Conservation (phyloP, 2,797 vertebrate genomes). For the Sebastes paucispinis region DNA sequence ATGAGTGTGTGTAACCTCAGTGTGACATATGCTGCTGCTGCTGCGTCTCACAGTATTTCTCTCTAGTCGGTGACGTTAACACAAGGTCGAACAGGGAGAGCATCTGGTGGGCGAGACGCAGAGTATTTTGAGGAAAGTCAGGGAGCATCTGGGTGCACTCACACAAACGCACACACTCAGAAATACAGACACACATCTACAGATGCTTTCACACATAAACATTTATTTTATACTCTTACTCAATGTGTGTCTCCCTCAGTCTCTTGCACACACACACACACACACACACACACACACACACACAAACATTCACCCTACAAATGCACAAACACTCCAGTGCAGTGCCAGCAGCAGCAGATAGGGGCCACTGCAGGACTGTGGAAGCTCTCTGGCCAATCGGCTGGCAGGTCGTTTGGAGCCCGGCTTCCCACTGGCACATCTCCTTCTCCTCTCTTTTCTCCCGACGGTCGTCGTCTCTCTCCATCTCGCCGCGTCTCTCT, state of each 20-base stretch:
- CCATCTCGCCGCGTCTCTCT: slow-evolving; percentile 60
- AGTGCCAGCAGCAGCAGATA: slow-evolving; percentile 62
- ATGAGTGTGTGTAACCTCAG: slow-evolving; percentile 39
- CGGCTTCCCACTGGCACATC: slow-evolving; percentile 76
- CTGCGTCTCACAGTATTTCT: slow-evolving; percentile 52
- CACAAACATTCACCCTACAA: slow-evolving; percentile 1
- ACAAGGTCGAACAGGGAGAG: slow-evolving; percentile 78
- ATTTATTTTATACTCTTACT: slow-evolving; percentile 34
- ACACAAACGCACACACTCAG: slow-evolving; percentile 37
- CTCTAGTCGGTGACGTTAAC: slow-evolving; percentile 65
- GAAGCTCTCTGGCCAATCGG: slow-evolving; percentile 68
- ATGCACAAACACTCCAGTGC: slow-evolving; percentile 41
- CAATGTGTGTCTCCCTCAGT: slow-evolving; percentile 8
- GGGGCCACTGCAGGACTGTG: slow-evolving; percentile 78
- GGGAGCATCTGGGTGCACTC: slow-evolving; percentile 79
- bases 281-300: too few species aligned
- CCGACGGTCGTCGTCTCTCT: slow-evolving; percentile 70
- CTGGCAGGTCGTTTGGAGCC: slow-evolving; percentile 70
- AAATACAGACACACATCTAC: slow-evolving; percentile 52
- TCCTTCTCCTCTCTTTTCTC: slow-evolving; percentile 74
- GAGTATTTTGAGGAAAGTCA: slow-evolving; percentile 81
- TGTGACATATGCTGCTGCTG: slow-evolving; percentile 54
- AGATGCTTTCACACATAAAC: slow-evolving; percentile 58
- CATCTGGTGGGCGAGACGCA: slow-evolving; percentile 79
- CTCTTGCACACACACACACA: background rate